A percentile compares a stretch with the other conserved stretches of the same genome.
These are phyloP conservation scores for Cossypha polioptera DNA, from an alignment of 2,797 vertebrate genomes.

Conservation along the genomic window DNA sequence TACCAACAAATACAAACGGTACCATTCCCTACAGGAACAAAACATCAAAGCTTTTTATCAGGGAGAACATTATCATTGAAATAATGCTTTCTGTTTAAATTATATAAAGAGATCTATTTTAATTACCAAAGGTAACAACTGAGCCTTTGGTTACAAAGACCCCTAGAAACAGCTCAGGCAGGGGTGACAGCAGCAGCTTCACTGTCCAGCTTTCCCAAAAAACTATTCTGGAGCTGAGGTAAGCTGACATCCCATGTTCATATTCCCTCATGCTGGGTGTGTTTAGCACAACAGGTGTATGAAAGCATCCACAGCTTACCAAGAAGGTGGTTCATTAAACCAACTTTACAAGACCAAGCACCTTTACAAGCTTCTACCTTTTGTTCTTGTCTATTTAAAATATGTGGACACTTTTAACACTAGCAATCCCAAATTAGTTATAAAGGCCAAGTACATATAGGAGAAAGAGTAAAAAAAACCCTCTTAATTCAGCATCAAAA, in stretches of 20 bases:
- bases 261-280: background rate
- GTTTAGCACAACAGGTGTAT: background rate
- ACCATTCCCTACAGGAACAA: conserved; percentile 91
- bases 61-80: background rate
- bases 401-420: background rate
- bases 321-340: background rate
- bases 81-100: background rate
- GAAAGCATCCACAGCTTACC: background rate
- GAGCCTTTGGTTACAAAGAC: background rate
- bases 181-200: background rate
- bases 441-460: accelerated
- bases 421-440: background rate
- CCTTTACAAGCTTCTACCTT: background rate
- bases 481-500: background rate
- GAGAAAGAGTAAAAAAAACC: background rate
- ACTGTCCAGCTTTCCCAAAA: background rate
- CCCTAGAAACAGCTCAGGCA: background rate
- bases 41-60: background rate
- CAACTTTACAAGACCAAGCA: background rate
- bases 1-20: conserved; percentile 98
- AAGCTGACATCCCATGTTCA: accelerated
- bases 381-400: background rate
- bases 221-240: background rate
- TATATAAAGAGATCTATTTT: background rate
- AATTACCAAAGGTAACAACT: background rate